Percentiles rank a stretch among this genome's conserved stretches.
phyloP scores from a whole-genome alignment of 2,113 vertebrate species.

The Todiramphus saurophagus region DNA sequence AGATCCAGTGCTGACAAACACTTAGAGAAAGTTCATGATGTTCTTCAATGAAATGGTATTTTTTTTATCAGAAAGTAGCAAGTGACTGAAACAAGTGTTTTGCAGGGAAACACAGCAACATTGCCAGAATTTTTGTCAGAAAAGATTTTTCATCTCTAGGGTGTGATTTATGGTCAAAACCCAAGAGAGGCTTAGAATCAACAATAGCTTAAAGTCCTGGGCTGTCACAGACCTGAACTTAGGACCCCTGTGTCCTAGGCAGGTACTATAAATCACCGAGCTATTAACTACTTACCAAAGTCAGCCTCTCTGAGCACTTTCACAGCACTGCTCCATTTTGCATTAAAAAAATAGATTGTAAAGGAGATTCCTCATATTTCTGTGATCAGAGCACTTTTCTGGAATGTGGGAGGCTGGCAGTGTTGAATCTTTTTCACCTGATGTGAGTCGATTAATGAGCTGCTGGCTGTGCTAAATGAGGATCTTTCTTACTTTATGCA shows the following conservation, averaged over 20 bases:
- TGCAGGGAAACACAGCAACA: not conserved
- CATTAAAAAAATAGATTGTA: not conserved
- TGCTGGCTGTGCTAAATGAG: not conserved
- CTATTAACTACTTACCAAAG: constrained; percentile 9
- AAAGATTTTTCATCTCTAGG: constrained; percentile 16
- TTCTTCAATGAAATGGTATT: not conserved
- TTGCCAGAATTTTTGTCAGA: constrained; percentile 26
- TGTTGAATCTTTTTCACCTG: not conserved
- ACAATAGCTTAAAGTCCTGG: constrained; percentile 25
- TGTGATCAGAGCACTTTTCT: not conserved
- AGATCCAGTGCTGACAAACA: not conserved
- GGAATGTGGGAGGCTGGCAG: not conserved
- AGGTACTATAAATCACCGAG: constrained; percentile 15
- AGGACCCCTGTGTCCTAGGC: not conserved
- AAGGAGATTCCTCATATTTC: not conserved
- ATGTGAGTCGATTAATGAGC: constrained; percentile 19
- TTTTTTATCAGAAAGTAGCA: not conserved
- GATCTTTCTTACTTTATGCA: not conserved
- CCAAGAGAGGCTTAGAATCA: not conserved
- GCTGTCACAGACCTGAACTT: constrained; percentile 11
- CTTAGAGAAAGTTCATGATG: not conserved
- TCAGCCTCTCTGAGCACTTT: not conserved
- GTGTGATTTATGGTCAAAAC: constrained; percentile 39
- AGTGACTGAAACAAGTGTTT: not conserved
- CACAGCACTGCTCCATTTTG: not conserved